These are phyloP conservation scores for Papilio dardanus DNA, from an alignment of 1,140 invertebrate species.

Conservation along the genomic window DNA sequence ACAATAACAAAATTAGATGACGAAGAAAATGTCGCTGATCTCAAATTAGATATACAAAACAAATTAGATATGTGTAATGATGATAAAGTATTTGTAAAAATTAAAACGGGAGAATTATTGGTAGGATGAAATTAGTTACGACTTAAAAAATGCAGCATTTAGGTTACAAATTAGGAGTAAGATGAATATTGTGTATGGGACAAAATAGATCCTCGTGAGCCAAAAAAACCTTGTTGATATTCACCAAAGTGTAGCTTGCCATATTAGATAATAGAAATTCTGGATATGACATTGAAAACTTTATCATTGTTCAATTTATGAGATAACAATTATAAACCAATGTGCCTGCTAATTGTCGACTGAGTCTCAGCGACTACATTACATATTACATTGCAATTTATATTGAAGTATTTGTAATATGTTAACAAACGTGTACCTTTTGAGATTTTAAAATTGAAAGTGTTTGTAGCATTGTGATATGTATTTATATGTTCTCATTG, in stretches of 20 bases:
- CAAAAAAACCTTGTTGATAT: constrained; percentile 64
- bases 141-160: constrained; percentile 29
- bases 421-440: background rate
- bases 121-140: constrained; percentile 49
- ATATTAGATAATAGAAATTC: constrained; percentile 69
- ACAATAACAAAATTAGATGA: constrained; percentile 68
- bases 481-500: constrained; percentile 9
- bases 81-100: constrained; percentile 73
- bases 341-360: constrained; percentile 17
- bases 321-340: constrained; percentile 17
- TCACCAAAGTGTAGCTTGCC: constrained; percentile 80
- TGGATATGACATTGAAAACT: constrained; percentile 28
- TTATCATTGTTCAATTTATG: constrained; percentile 14
- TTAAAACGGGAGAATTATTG: constrained; percentile 69
- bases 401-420: constrained; percentile 10
- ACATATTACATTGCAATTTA: background rate
- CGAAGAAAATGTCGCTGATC: constrained; percentile 56
- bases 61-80: constrained; percentile 55
- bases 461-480: constrained; percentile 25
- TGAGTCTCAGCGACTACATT: background rate
- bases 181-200: constrained; percentile 39
- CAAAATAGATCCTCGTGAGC: constrained; percentile 45
- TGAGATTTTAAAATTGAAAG: constrained; percentile 2
- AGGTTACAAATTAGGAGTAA: constrained; percentile 24
- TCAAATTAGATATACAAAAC: constrained; percentile 66